Conservation (phyloP, 2,888 invertebrate genomes). For the Anthophora plumipes region DNA sequence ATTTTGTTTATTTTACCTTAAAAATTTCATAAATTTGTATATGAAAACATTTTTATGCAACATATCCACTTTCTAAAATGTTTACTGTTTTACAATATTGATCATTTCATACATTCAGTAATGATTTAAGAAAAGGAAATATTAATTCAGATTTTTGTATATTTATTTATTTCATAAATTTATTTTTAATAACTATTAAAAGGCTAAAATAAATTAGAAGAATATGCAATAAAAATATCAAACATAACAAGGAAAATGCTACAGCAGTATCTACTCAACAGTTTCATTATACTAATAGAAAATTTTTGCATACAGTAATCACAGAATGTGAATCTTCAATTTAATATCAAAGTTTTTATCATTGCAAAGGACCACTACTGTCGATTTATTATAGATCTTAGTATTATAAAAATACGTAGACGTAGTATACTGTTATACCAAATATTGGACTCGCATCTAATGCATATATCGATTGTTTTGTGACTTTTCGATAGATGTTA, state of each 20-base stretch:
- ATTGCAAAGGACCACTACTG: slow-evolving; percentile 41
- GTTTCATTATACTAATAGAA: slow-evolving; percentile 52
- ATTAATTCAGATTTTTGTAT: slow-evolving; percentile 34
- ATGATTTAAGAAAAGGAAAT: slow-evolving; percentile 19
- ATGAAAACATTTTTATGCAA: slow-evolving; percentile 27
- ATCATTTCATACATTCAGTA: slow-evolving; percentile 33
- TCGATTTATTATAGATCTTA: slow-evolving; percentile 59
- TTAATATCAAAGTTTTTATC: slow-evolving; percentile 57
- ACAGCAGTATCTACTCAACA: slow-evolving; percentile 53
- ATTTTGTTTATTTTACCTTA: slow-evolving; percentile 24
- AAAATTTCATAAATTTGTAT: slow-evolving; percentile 32
- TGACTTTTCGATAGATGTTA: slow-evolving; percentile 51
- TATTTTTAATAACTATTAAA: slow-evolving; percentile 62
- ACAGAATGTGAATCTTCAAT: slow-evolving; percentile 51
- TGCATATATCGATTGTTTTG: slow-evolving; percentile 59
- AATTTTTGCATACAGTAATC: slow-evolving; percentile 54
- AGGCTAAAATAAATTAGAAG: slow-evolving; percentile 49
- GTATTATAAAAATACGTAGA: slow-evolving; percentile 77
- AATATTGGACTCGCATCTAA: slow-evolving; percentile 61
- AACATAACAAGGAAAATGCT: slow-evolving; percentile 68
- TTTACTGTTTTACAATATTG: slow-evolving; percentile 17
- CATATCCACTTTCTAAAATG: slow-evolving; percentile 10
- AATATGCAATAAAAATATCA: slow-evolving; percentile 67
- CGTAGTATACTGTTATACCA: slow-evolving; percentile 64
- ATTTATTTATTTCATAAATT: slow-evolving; percentile 15